phyloP scores from a whole-genome alignment of 2,888 invertebrate genomes.

The Gibbula magus region DNA sequence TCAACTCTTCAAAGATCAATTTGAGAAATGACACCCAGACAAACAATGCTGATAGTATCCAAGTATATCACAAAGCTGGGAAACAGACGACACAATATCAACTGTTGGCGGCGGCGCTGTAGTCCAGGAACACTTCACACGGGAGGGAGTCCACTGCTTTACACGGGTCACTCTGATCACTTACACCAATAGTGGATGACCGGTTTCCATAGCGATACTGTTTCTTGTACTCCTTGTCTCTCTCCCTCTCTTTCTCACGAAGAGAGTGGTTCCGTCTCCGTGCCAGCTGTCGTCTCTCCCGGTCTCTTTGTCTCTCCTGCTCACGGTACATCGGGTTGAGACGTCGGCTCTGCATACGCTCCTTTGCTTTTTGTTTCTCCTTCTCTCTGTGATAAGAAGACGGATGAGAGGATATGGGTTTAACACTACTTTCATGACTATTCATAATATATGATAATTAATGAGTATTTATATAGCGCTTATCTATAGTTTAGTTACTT shows the following conservation, averaged over 20 bases:
- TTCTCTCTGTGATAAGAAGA: conserved; percentile 32
- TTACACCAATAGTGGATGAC: too few relatives aligned
- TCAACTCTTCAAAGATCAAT: too few relatives aligned
- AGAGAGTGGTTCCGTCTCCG: conserved; percentile 33
- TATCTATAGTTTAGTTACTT: too few relatives aligned
- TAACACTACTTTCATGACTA: too few relatives aligned
- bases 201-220: not conserved
- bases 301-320: conserved; percentile 43
- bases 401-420: too few relatives aligned
- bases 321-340: conserved; percentile 44
- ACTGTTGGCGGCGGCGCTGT: too few relatives aligned
- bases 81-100: too few relatives aligned
- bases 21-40: too few relatives aligned
- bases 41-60: too few relatives aligned
- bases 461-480: too few relatives aligned
- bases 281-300: conserved; percentile 39
- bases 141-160: not conserved
- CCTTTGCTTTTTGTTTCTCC: conserved; percentile 43
- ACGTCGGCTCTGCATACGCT: conserved; percentile 44
- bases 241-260: conserved; percentile 38
- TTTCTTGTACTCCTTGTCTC: conserved; percentile 43
- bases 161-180: not conserved
- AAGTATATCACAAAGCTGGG: too few relatives aligned
- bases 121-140: not conserved
- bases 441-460: too few relatives aligned